Percentiles rank a stretch among this genome's conserved stretches.
These are phyloP conservation scores for Harpalus rubripes DNA, from an alignment of 2,888 invertebrate genomes.

Conservation along the genomic window DNA sequence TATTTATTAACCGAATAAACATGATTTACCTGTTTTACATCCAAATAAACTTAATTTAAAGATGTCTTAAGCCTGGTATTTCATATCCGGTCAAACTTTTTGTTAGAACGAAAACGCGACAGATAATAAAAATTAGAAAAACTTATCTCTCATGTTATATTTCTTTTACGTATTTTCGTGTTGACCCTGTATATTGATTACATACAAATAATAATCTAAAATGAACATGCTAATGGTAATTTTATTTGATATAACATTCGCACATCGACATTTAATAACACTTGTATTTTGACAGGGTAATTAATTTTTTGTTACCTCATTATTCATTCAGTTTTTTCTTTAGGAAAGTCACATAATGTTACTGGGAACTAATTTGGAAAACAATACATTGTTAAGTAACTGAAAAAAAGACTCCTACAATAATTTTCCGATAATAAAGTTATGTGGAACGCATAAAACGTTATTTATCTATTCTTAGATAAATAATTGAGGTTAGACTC, in stretches of 20 bases:
- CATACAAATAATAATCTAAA: too few species aligned
- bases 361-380: neutral
- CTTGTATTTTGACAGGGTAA: constrained; percentile 7
- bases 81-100: too few species aligned
- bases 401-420: constrained; percentile 4
- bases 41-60: too few species aligned
- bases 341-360: neutral
- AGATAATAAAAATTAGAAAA: too few species aligned
- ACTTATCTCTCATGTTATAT: too few species aligned
- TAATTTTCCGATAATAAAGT: constrained; percentile 6
- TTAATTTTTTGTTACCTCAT: neutral
- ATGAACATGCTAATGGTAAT: too few species aligned
- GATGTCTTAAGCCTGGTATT: too few species aligned
- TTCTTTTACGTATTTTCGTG: too few species aligned
- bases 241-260: neutral
- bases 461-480: constrained; percentile 12
- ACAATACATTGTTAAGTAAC: constrained; percentile 11
- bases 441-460: neutral
- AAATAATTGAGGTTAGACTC: constrained; percentile 13
- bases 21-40: too few species aligned
- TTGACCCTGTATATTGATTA: too few species aligned
- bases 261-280: neutral
- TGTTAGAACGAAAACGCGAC: too few species aligned
- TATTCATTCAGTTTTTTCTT: neutral
- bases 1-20: too few species aligned